Evolutionary conservation across 2,113 vertebrate species (phyloP).

Genomic region (Mormyrus lacerda): DNA sequence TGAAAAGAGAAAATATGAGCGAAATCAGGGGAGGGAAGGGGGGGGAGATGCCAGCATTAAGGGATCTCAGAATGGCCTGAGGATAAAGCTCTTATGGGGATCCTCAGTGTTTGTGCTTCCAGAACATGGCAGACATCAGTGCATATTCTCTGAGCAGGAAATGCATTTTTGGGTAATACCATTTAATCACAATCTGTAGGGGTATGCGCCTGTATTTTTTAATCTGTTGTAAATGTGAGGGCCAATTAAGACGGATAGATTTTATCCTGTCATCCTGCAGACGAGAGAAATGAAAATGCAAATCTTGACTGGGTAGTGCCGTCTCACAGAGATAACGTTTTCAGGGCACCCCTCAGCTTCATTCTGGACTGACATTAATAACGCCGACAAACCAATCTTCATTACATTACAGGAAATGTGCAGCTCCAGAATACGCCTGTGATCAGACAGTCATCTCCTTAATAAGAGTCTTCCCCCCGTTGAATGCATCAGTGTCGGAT

Average conservation of each 20-base stretch:
- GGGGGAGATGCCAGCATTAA: neutral
- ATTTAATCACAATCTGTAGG: neutral
- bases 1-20: neutral
- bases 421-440: neutral
- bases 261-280: neutral
- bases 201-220: neutral
- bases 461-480: conserved; percentile 9
- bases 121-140: neutral
- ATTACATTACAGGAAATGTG: neutral
- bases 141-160: neutral
- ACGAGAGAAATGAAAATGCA: neutral
- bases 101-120: neutral
- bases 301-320: neutral
- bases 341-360: neutral
- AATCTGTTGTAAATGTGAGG: neutral
- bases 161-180: neutral
- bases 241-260: neutral
- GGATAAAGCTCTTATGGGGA: neutral
- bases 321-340: neutral
- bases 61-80: neutral
- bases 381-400: conserved; percentile 7
- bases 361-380: neutral
- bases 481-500: conserved; percentile 15
- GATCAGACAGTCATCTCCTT: conserved; percentile 16
- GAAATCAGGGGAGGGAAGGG: neutral